Percentiles rank a stretch among this genome's conserved stretches.
Evolutionary conservation across 2,797 vertebrate genomes (phyloP).

Genomic region (Tinamus major): DNA sequence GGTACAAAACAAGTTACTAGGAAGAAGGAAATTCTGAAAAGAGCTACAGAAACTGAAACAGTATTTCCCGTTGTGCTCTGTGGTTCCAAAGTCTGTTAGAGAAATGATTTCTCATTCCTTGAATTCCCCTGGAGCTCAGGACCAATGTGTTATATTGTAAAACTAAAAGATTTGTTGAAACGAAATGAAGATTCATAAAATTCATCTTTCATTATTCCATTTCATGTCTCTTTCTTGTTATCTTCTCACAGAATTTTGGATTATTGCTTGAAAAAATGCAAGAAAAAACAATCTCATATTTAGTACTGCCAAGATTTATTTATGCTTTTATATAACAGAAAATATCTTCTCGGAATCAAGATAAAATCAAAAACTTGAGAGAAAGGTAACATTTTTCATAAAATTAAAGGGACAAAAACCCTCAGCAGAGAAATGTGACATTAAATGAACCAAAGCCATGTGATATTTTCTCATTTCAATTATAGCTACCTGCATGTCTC

Average conservation of each 20-base stretch:
- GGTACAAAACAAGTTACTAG: not conserved
- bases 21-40: not conserved
- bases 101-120: not conserved
- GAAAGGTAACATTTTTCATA: not conserved
- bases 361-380: constrained; percentile 21
- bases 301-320: constrained; percentile 8
- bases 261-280: constrained; percentile 16
- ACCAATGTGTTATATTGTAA: not conserved
- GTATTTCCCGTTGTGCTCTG: not conserved
- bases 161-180: constrained; percentile 14
- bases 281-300: constrained; percentile 15
- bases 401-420: constrained; percentile 28
- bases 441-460: not conserved
- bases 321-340: constrained; percentile 6
- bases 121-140: not conserved
- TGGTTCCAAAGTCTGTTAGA: not conserved
- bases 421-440: not conserved
- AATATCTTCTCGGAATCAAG: not conserved
- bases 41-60: not conserved
- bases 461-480: not conserved
- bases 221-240: not conserved
- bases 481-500: not conserved
- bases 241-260: constrained; percentile 32
- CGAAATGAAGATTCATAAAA: not conserved
- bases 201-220: not conserved